Evolutionary conservation across 2,888 invertebrate species (phyloP), one percentile per base, ranked within the genome.

Genomic region (Amphipoea lucens): DNA sequence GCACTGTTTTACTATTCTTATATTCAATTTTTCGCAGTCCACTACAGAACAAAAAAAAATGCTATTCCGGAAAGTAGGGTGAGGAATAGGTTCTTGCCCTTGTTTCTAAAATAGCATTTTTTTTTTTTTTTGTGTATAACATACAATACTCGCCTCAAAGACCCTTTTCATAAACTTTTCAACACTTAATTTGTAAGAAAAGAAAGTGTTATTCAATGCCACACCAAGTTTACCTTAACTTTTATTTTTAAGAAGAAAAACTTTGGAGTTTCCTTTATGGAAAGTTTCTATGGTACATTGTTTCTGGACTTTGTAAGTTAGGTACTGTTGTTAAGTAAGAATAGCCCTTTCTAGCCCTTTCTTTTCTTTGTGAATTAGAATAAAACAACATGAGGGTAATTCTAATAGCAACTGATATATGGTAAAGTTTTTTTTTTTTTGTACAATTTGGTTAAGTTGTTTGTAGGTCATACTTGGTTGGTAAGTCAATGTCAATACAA

Each of bases 201-300:
- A 66, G n/a, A 66, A 54, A 71, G 54, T 66, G 0, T 81, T 4
- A 54, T 60, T 65, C 84, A 60, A 60, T 70, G 14, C 36, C 42
- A 51, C 54, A 51, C 20, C 7, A 66, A 60, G 5, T 54, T 66
- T n/a, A 29, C 54, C 69, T 7, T 51, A 51, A 81, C 82, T 81
- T 81, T 73, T 81, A 40, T 40, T 48, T 69, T 57, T 42, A 9
- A n/a, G 1, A 48, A 62, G 23, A 77, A 76, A 72, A 51, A 12
- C n/a, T 29, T 54, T 4, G 4, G 23, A 11, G 23, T 74, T 79
- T 73, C 36, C 60, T 72, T 23, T 48, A 42, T 1, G 40, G 36
- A 74, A 79, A 66, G 54, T 84, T 79, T 83, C 6, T 42, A 42
- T 17, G 12, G 14, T 29, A 62, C 17, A 48, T 78, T 81, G 67